A percentile compares a stretch with the other conserved stretches of the same genome.
Evolutionary conservation across 2,888 invertebrate species (phyloP).

Genomic region (Dolichopus griseipennis): DNA sequence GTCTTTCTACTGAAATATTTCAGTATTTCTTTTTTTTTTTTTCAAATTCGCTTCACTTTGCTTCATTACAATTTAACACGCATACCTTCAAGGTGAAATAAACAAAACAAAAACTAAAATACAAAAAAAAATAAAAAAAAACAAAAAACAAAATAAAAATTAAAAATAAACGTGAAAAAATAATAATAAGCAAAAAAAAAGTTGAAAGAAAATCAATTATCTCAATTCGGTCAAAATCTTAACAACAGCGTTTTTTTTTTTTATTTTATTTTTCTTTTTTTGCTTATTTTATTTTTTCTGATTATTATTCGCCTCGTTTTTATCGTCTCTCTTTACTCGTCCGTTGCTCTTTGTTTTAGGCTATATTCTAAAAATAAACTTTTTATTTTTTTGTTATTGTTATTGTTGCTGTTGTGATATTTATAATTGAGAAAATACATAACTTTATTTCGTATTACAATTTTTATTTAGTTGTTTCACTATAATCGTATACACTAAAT

Average conservation of each 20-base stretch:
- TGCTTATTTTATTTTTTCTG: too few relatives aligned
- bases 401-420: not conserved
- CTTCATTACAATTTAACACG: too few relatives aligned
- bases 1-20: too few relatives aligned
- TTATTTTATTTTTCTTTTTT: not conserved
- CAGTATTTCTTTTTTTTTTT: too few relatives aligned
- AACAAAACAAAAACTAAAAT: too few relatives aligned
- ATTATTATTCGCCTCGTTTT: not conserved
- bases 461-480: not conserved
- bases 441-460: not conserved
- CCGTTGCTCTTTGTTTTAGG: not conserved
- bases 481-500: not conserved
- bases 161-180: too few relatives aligned
- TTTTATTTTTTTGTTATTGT: not conserved
- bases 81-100: too few relatives aligned
- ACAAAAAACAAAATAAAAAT: not conserved
- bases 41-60: too few relatives aligned
- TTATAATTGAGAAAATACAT: too few relatives aligned
- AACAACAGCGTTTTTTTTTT: not conserved
- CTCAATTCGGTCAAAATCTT: slow-evolving; percentile 6
- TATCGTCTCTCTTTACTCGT: not conserved
- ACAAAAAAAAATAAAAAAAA: too few relatives aligned
- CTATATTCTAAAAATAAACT: not conserved
- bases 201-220: not conserved
- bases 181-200: too few relatives aligned